Percentiles rank a stretch among this genome's conserved stretches.
Evolutionary conservation across 1,140 invertebrate genomes (phyloP).

Genomic region (Hyposmocoma kahamanoa): DNA sequence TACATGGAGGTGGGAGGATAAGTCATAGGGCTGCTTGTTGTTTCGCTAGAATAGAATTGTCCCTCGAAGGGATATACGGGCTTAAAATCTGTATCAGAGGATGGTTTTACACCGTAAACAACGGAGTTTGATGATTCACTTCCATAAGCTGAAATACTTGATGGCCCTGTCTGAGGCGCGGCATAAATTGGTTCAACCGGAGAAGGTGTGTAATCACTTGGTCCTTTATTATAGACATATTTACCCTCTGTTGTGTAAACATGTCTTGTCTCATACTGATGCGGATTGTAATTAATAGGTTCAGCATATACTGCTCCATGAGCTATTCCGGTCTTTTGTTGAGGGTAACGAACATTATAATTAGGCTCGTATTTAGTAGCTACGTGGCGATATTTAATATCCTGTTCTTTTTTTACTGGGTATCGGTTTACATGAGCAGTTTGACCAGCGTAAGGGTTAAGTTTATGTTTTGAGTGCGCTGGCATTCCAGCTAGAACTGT

Average conservation of each 20-base stretch:
- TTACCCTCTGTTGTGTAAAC: slow-evolving; percentile 53
- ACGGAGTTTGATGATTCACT: slow-evolving; percentile 53
- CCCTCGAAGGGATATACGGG: slow-evolving; percentile 59
- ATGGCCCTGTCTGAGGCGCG: slow-evolving; percentile 28
- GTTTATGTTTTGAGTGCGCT: slow-evolving; percentile 57
- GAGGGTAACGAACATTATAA: slow-evolving; percentile 56
- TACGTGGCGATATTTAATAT: slow-evolving; percentile 64
- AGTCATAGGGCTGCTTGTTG: slow-evolving; percentile 50
- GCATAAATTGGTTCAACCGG: slow-evolving; percentile 66
- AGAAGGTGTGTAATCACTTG: slow-evolving; percentile 41
- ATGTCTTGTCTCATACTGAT: slow-evolving; percentile 57
- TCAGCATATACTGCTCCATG: slow-evolving; percentile 65
- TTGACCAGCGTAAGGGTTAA: slow-evolving; percentile 65
- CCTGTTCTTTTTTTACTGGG: slow-evolving; percentile 62
- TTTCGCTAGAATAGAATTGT: slow-evolving; percentile 51
- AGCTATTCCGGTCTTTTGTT: slow-evolving; percentile 67
- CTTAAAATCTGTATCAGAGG: slow-evolving; percentile 55
- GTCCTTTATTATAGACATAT: slow-evolving; percentile 36
- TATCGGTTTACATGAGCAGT: slow-evolving; percentile 54
- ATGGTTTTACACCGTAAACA: slow-evolving; percentile 59
- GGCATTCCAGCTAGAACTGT: slow-evolving; percentile 85
- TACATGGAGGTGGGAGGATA: slow-evolving; percentile 65
- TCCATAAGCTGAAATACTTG: slow-evolving; percentile 42
- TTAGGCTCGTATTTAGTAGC: slow-evolving; percentile 50
- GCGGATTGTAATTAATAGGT: slow-evolving; percentile 56